A percentile compares a stretch with the other conserved stretches of the same genome.
Conservation (phyloP, 2,113 vertebrate species). For the Pithys albifrons region DNA sequence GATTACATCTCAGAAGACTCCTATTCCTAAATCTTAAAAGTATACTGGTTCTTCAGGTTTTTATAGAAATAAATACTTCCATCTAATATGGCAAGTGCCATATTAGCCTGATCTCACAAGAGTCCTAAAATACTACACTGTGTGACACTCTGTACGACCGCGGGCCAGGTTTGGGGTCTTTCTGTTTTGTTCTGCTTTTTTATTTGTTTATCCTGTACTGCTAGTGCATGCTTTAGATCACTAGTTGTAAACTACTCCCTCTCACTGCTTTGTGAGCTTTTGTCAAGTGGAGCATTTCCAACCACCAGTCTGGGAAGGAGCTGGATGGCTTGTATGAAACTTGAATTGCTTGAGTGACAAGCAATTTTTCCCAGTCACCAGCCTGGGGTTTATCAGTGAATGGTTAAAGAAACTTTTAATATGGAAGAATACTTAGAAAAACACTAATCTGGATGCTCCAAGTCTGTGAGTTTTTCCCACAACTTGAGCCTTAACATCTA, state of each 20-base stretch:
- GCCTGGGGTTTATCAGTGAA: neutral
- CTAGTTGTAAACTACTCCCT: neutral
- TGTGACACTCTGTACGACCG: neutral
- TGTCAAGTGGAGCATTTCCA: neutral
- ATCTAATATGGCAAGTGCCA: neutral
- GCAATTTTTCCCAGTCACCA: too few relatives aligned
- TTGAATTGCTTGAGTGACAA: neutral
- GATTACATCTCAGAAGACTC: neutral
- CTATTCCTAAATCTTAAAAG: neutral
- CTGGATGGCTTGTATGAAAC: neutral
- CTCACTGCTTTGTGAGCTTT: neutral
- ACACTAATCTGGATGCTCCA: neutral
- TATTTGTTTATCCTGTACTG: neutral
- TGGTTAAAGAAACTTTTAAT: neutral
- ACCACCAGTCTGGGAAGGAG: neutral
- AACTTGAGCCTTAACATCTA: neutral
- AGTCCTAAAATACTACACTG: neutral
- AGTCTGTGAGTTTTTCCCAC: neutral
- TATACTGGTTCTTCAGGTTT: neutral
- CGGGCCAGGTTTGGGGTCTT: accelerated
- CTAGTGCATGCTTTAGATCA: neutral
- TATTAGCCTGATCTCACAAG: neutral
- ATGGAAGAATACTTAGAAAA: neutral
- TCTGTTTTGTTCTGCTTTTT: neutral
- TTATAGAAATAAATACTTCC: neutral